These are phyloP conservation scores for Heliconius ismenius DNA, from an alignment of 2,888 invertebrate species.

Conservation along the genomic window DNA sequence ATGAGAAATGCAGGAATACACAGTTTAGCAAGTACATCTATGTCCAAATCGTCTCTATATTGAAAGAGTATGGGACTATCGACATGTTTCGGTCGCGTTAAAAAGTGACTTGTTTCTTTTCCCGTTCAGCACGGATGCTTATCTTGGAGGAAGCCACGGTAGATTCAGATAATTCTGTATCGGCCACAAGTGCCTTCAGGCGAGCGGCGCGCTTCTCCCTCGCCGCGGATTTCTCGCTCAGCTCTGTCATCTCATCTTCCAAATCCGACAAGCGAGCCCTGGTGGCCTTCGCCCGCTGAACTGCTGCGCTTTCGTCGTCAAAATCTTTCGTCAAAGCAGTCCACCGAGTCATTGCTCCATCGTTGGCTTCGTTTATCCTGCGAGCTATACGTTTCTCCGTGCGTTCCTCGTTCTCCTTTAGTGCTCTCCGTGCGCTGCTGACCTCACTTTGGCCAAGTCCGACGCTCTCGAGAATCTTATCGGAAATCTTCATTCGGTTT, in stretches of 20 bases:
- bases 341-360: slow-evolving; percentile 83
- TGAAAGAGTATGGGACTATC: slow-evolving; percentile 25
- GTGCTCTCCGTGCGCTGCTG: slow-evolving; percentile 74
- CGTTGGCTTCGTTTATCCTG: slow-evolving; percentile 67
- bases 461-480: slow-evolving; percentile 84
- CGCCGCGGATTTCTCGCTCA: slow-evolving; percentile 85
- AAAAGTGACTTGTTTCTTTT: slow-evolving; percentile 79
- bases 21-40: slow-evolving; percentile 66
- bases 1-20: slow-evolving; percentile 69
- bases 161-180: slow-evolving; percentile 72
- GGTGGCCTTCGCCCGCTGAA: slow-evolving; percentile 84
- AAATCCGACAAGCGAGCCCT: slow-evolving; percentile 86
- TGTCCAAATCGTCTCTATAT: slow-evolving; percentile 50
- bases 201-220: slow-evolving; percentile 87
- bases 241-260: slow-evolving; percentile 88
- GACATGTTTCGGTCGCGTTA: slow-evolving; percentile 53
- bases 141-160: slow-evolving; percentile 65
- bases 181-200: slow-evolving; percentile 86
- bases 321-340: slow-evolving; percentile 78
- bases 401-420: slow-evolving; percentile 75
- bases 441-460: slow-evolving; percentile 82
- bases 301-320: slow-evolving; percentile 81
- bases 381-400: slow-evolving; percentile 75
- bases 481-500: slow-evolving; percentile 82
- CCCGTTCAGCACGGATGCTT: slow-evolving; percentile 70